Percentiles rank a stretch among this genome's conserved stretches.
phyloP scores from a whole-genome alignment of 1,140 invertebrate species.

The Littorina saxatilis region DNA sequence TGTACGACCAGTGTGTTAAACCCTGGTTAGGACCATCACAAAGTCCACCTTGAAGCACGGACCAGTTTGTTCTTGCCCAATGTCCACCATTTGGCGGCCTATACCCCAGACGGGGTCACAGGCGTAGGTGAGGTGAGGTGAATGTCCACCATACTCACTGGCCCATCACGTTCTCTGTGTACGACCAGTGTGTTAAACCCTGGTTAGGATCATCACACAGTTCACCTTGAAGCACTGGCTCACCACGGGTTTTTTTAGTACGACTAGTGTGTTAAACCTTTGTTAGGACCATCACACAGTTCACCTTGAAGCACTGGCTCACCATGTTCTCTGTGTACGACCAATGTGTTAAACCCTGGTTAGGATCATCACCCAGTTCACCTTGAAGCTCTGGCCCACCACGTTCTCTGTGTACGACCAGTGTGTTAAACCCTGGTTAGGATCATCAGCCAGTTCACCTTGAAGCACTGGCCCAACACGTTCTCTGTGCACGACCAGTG shows the following conservation, averaged over 20 bases:
- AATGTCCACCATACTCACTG: conserved; percentile 87
- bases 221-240: no score
- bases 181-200: conserved; percentile 83
- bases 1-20: conserved; percentile 85
- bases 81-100: no score
- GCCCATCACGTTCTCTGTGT: conserved; percentile 87
- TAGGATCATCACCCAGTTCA: no score
- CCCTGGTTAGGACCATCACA: conserved; percentile 53
- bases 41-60: no score
- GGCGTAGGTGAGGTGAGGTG: no score
- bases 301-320: conserved; percentile 89
- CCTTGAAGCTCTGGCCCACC: conserved; percentile 92
- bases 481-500: conserved; percentile 85
- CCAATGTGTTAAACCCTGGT: conserved; percentile 79
- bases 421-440: conserved; percentile 78
- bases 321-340: conserved; percentile 85
- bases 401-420: conserved; percentile 86
- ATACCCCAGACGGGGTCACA: no score
- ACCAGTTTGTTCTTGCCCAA: no score
- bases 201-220: conserved; percentile 52
- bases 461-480: conserved; percentile 92
- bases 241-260: no score
- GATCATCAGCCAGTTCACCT: no score
- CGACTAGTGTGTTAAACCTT: no score
- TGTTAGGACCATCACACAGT: no score